A percentile compares a stretch with the other conserved stretches of the same genome.
These are phyloP conservation scores for Yponomeuta evonymella DNA, from an alignment of 2,888 invertebrate species.

Conservation along the genomic window DNA sequence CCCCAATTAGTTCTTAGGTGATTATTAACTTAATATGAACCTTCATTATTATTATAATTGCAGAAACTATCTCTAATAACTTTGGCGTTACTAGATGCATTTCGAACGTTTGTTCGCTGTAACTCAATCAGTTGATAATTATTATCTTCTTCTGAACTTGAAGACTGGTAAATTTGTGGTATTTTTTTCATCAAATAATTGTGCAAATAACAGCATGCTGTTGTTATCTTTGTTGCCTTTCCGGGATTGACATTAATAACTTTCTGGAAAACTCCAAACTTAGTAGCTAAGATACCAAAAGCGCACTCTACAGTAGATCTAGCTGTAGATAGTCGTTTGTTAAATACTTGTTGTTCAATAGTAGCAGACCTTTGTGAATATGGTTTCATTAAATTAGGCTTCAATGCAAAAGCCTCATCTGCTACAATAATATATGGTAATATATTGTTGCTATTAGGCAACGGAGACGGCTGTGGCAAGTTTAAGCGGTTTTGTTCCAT, in stretches of 20 bases:
- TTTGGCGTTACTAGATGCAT: neutral
- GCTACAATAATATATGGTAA: constrained; percentile 25
- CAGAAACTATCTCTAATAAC: constrained; percentile 18
- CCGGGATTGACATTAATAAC: constrained; percentile 6
- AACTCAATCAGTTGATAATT: constrained; percentile 18
- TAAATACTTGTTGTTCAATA: constrained; percentile 27
- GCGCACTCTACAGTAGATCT: constrained; percentile 28
- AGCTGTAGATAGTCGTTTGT: constrained; percentile 28
- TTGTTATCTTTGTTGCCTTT: too few species aligned
- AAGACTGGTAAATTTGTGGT: constrained; percentile 13
- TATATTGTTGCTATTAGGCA: constrained; percentile 22
- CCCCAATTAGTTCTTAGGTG: constrained; percentile 5
- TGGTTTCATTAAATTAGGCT: constrained; percentile 26
- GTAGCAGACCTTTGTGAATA: constrained; percentile 29
- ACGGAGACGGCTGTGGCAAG: constrained; percentile 26
- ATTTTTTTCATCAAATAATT: too few species aligned
- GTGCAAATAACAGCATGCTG: too few species aligned
- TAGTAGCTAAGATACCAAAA: constrained; percentile 22
- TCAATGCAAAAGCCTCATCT: constrained; percentile 24
- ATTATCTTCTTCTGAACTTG: too few species aligned
- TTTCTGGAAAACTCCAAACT: constrained; percentile 12
- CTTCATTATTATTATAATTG: constrained; percentile 20
- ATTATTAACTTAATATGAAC: constrained; percentile 19
- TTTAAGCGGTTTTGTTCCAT: constrained; percentile 27
- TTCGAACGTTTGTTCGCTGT: neutral